Percentiles rank a stretch among this genome's conserved stretches.
These are phyloP conservation scores for Euproctis similis DNA, from an alignment of 2,888 invertebrate genomes.

Conservation along the genomic window DNA sequence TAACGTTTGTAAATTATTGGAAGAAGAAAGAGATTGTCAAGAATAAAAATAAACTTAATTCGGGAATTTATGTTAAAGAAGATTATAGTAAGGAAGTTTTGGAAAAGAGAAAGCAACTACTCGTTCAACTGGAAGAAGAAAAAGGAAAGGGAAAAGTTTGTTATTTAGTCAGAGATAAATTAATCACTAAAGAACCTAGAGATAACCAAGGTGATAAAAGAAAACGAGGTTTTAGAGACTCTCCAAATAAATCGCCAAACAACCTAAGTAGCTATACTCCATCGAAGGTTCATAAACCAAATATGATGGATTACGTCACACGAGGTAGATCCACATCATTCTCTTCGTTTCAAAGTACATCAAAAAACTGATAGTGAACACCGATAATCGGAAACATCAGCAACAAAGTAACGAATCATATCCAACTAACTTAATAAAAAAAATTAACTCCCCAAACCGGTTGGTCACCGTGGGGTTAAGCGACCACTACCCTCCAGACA, in stretches of 20 bases:
- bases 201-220: slow-evolving; percentile 3
- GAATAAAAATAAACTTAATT: slow-evolving; percentile 1
- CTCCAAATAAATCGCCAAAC: not conserved
- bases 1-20: not conserved
- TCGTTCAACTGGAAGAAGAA: too few species aligned
- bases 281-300: not conserved
- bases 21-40: not conserved
- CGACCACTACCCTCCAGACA: too few species aligned
- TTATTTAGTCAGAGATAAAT: slow-evolving; percentile 3
- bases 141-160: slow-evolving; percentile 5
- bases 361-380: slow-evolving; percentile 2
- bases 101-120: too few species aligned
- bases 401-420: too few species aligned
- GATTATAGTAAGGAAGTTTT: slow-evolving; percentile 5
- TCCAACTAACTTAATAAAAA: too few species aligned
- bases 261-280: not conserved
- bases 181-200: slow-evolving; percentile 3
- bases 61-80: slow-evolving; percentile 1
- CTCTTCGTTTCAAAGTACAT: not conserved
- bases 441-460: too few species aligned
- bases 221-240: slow-evolving; percentile 1
- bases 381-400: too few species aligned
- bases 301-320: slow-evolving; percentile 1
- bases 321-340: not conserved
- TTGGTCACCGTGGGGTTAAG: too few species aligned